These are phyloP conservation scores for Cataglyphis albicans DNA, from an alignment of 2,888 invertebrate genomes.

Conservation along the genomic window DNA sequence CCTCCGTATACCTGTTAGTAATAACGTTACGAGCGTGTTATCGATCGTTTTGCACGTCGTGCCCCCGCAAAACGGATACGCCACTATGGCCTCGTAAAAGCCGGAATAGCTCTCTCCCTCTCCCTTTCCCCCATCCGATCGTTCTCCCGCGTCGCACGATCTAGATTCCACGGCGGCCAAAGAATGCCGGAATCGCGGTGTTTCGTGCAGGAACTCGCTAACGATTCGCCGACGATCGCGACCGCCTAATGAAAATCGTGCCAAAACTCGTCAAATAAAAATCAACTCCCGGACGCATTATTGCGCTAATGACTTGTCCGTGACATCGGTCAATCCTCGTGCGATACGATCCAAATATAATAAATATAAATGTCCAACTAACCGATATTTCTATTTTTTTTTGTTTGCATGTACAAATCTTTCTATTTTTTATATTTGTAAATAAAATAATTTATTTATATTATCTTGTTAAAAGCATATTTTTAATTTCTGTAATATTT, in stretches of 20 bases:
- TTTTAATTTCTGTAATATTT: background rate
- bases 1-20: constrained; percentile 79
- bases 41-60: constrained; percentile 82
- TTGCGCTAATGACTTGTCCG: constrained; percentile 24
- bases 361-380: background rate
- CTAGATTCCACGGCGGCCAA: constrained; percentile 31
- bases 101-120: constrained; percentile 67
- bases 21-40: constrained; percentile 82
- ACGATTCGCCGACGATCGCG: constrained; percentile 32
- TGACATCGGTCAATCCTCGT: background rate
- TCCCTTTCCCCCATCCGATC: constrained; percentile 26
- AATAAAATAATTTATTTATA: background rate
- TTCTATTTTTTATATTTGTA: background rate
- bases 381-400: background rate
- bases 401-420: background rate
- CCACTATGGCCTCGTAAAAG: constrained; percentile 77
- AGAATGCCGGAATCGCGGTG: constrained; percentile 39
- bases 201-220: constrained; percentile 33
- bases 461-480: background rate
- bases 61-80: constrained; percentile 79
- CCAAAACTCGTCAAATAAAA: constrained; percentile 42
- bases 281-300: constrained; percentile 29
- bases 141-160: constrained; percentile 41
- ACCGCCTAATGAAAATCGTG: constrained; percentile 49
- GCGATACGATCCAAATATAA: background rate